Percentiles rank a stretch among this genome's conserved stretches.
phyloP scores from a whole-genome alignment of 2,797 vertebrate genomes.

The Siniperca undulata region DNA sequence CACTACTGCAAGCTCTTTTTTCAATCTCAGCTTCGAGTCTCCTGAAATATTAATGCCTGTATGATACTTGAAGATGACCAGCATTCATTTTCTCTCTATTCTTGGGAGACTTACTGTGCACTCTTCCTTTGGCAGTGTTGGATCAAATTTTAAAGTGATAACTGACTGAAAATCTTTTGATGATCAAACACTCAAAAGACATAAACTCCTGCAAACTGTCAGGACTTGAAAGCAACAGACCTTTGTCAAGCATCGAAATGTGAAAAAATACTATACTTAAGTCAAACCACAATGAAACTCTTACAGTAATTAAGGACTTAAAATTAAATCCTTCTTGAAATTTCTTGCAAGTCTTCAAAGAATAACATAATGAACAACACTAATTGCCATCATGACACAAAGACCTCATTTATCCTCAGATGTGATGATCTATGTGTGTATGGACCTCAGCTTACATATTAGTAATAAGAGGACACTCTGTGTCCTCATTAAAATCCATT shows the following conservation, averaged over 20 bases:
- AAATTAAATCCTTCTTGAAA: neutral
- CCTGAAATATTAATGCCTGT: slow-evolving; percentile 80
- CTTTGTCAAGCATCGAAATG: neutral
- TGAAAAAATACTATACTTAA: neutral
- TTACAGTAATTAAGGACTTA: neutral
- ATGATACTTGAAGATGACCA: slow-evolving; percentile 50
- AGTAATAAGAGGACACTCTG: neutral
- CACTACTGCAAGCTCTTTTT: slow-evolving; percentile 32
- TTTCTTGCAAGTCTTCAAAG: slow-evolving; percentile 1
- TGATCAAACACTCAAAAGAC: neutral
- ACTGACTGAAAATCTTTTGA: neutral
- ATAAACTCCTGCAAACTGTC: neutral
- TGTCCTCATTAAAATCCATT: slow-evolving; percentile 5
- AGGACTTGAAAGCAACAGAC: neutral
- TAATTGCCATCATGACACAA: slow-evolving; percentile 27
- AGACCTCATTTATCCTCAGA: slow-evolving; percentile 22
- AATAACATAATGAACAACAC: slow-evolving; percentile 32
- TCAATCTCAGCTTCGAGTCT: slow-evolving; percentile 65
- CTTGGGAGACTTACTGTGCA: slow-evolving; percentile 14
- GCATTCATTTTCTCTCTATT: slow-evolving; percentile 34
- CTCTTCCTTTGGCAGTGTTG: neutral
- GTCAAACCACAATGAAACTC: neutral
- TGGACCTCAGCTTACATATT: neutral
- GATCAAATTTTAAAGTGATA: slow-evolving; percentile 23
- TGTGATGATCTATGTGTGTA: neutral